Base-by-base conservation (phyloP, 2,888 invertebrate species). In the Pseudolycoriella hygida region DNA sequence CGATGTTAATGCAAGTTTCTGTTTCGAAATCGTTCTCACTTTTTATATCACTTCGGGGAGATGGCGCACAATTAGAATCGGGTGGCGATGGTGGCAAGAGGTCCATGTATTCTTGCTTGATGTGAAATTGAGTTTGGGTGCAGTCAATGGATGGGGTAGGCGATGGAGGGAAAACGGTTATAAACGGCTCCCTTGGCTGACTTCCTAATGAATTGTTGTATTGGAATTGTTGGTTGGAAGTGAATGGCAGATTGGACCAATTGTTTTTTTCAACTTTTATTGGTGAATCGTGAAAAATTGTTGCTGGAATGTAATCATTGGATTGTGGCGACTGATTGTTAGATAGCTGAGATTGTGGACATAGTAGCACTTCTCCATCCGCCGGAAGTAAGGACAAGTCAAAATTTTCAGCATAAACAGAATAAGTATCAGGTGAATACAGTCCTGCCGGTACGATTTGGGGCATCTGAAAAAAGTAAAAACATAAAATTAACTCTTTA, bases 341-440 rank as follows among this genome's bases (percentile, higher is more conserved):
- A 15, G 32, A 31, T 8, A 5, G 31, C 19, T 57, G 68, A 65
- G 41, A 69, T 66, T 43, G 52, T 31, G 70, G 68, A 49, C 70
- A 67, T 50, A 70, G 50, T 48, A 53, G 70, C 50, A 69, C 61
- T 43, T 49, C 49, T 53, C 69, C 64, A 61, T 73, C 72, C 44
- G 73, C 72, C 53, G 81, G 80, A 57, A 86, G 72, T 45, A 87
- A 71, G 17, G 83, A 81, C 52, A 80, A 61, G 61, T 80, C 80
- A 61, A 80, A 80, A 53, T 72, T 73, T 54, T 79, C 77, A 43
- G 78, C 76, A 53, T 62, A 64, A 38, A 56, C 55, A 32, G 58
- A 51, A 52, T 56, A 64, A 42, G 58, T 54, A 51, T 63, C 62
- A 44, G 52, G 51, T 48, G 52, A 43, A 18, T 50, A 47, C 53